Evolutionary conservation across 2,113 vertebrate genomes (phyloP).

Genomic region (Brienomyrus brachyistius): DNA sequence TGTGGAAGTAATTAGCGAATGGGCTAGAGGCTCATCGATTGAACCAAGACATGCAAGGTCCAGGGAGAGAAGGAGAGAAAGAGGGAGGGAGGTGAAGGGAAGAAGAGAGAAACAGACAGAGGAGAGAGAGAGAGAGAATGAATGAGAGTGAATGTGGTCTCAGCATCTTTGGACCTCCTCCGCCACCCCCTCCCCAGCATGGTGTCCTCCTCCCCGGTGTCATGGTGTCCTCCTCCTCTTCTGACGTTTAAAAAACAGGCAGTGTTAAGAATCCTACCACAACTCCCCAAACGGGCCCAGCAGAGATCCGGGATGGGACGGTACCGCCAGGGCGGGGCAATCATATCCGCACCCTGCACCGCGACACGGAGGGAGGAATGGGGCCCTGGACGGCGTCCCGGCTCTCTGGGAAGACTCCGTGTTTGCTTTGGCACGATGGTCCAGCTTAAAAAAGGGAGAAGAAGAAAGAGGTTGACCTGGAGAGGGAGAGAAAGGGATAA

Average conservation of each 20-base stretch:
- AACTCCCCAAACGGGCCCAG: background rate
- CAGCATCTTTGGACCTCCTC: background rate
- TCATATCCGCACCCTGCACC: background rate
- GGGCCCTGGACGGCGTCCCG: constrained; percentile 48
- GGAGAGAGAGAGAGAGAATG: background rate
- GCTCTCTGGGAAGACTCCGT: constrained; percentile 49
- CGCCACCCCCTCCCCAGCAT: background rate
- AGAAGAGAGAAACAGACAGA: background rate
- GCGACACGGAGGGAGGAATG: background rate
- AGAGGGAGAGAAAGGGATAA: constrained; percentile 63
- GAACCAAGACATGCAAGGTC: background rate
- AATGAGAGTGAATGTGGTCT: background rate
- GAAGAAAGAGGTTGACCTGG: constrained; percentile 58
- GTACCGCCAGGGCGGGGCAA: background rate
- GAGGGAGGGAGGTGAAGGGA: background rate
- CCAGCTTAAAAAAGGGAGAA: constrained; percentile 42
- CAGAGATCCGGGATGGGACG: background rate
- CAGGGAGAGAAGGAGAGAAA: background rate
- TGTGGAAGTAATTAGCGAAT: constrained; percentile 13
- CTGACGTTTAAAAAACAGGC: background rate
- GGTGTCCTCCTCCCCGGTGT: background rate
- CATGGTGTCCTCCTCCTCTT: background rate
- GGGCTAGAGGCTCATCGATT: constrained; percentile 3
- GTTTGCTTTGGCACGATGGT: constrained; percentile 46
- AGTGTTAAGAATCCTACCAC: background rate